Base-by-base conservation (phyloP, 2,113 vertebrate genomes). In the Planiliza haematocheilus region DNA sequence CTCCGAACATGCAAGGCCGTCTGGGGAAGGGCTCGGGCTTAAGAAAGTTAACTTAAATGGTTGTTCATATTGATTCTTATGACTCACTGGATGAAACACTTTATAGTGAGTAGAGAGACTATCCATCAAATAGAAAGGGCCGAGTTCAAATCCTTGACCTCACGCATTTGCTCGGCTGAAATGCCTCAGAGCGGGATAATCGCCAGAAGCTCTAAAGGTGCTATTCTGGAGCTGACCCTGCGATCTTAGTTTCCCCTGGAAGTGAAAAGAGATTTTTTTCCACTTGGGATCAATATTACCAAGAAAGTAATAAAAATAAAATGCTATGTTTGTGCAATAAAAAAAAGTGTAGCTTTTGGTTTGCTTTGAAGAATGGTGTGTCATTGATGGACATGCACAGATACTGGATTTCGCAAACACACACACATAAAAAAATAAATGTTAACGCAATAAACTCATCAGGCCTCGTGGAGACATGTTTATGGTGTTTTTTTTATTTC, bases 111-210 rank as follows among this genome's bases (percentile, higher is more conserved):
- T 1, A 17, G 16, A 39, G 61, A 84, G 50, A 68, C 56, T 38
- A 70, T 68, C 51, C 62, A 73, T 81, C 71, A 79, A 49, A 64
- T 17, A 61, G 49, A 75, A 30, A 56, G 43, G 58, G 42, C 34
- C 0, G 12, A 69, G 65, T 72, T 87, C 46, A 79, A 58, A 81
- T 74, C 52, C 64, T 63, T 79, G 70, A 84, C 64, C 64, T 71
- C 10, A 18, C n/a, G 14, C 45, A 24, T 70, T 78, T 73, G 60
- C 39, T 76, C 21, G 14, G 48, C 56, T 62, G 52, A 79, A 86
- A 78, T 38, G 66, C 66, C 73, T 62, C 21, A 24, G 20, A 55
- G 74, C 37, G 37, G 80, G 63, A 70, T 59, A 79, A 79, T 77
- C 36, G 13, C 37, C 71, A 59, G 66, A 57, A 63, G 55, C 79